A percentile compares a stretch with the other conserved stretches of the same genome.
Evolutionary conservation across 2,888 invertebrate species (phyloP).

Genomic region (Ormyrus nitidulus): DNA sequence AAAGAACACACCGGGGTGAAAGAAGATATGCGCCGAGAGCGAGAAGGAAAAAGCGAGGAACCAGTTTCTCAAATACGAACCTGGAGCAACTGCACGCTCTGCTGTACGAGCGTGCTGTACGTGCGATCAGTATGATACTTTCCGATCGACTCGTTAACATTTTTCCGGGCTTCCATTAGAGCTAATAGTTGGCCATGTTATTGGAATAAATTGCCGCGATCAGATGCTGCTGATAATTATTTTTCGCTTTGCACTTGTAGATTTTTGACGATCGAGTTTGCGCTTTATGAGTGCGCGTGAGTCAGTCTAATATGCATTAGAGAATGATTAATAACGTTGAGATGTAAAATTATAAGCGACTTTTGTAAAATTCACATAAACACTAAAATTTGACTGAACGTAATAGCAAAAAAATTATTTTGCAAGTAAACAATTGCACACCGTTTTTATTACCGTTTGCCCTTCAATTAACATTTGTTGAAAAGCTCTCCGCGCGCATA

Average conservation of each 20-base stretch:
- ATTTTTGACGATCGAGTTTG: too few species aligned
- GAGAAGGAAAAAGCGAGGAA: conserved; percentile 15
- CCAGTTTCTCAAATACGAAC: conserved; percentile 32
- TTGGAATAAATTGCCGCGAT: conserved; percentile 28
- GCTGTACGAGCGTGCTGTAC: too few species aligned
- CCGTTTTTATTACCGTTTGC: too few species aligned
- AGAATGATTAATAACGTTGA: too few species aligned
- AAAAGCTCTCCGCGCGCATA: too few species aligned
- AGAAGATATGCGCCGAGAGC: neutral
- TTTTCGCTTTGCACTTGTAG: conserved; percentile 12
- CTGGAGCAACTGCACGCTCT: neutral
- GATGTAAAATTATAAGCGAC: too few species aligned
- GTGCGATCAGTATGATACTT: neutral
- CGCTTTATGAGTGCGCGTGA: too few species aligned
- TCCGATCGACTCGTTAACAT: conserved; percentile 11
- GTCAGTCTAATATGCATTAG: neutral
- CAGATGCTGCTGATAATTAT: conserved; percentile 41
- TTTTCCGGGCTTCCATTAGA: conserved; percentile 38
- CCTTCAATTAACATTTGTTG: too few species aligned
- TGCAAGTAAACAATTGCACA: too few species aligned
- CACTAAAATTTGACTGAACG: too few species aligned
- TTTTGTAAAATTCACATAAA: too few species aligned
- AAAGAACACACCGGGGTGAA: neutral
- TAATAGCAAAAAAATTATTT: too few species aligned
- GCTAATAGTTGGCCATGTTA: conserved; percentile 32